A percentile compares a stretch with the other conserved stretches of the same genome.
Conservation (phyloP, 2,797 vertebrate genomes). For the Alauda arvensis region DNA sequence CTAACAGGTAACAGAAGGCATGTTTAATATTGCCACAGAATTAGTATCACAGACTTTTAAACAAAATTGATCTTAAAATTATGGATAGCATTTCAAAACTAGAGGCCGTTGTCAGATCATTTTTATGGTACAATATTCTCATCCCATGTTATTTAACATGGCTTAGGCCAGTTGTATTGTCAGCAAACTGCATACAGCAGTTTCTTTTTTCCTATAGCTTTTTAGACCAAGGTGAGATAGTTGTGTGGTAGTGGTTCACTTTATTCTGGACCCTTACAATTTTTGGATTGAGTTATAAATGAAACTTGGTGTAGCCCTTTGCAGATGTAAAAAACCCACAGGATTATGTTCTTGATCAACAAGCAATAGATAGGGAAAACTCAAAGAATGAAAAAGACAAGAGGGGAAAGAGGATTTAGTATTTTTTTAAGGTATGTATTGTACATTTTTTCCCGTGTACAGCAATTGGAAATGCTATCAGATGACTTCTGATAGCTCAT, state of each 20-base stretch:
- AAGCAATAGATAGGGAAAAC: neutral
- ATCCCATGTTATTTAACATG: neutral
- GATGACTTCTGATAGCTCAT: neutral
- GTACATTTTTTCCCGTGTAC: neutral
- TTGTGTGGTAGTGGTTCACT: neutral
- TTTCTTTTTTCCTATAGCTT: neutral
- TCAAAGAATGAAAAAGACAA: neutral
- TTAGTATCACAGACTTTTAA: neutral
- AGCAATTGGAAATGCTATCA: neutral
- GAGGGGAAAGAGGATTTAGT: neutral
- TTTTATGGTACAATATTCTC: neutral
- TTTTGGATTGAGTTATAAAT: neutral
- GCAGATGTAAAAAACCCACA: neutral
- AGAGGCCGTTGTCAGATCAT: neutral
- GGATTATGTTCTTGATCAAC: neutral
- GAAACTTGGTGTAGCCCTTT: neutral
- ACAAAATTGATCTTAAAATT: neutral
- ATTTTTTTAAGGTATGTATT: neutral
- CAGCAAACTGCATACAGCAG: neutral
- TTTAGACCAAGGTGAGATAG: neutral
- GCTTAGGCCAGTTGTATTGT: neutral
- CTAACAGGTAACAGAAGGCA: neutral
- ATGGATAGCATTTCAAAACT: neutral
- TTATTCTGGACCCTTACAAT: neutral
- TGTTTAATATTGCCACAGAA: neutral